A percentile compares a stretch with the other conserved stretches of the same genome.
These are phyloP conservation scores for Mesocentrotus franciscanus DNA, from an alignment of 53 echinoderm and acorn worm species.

Conservation along the genomic window DNA sequence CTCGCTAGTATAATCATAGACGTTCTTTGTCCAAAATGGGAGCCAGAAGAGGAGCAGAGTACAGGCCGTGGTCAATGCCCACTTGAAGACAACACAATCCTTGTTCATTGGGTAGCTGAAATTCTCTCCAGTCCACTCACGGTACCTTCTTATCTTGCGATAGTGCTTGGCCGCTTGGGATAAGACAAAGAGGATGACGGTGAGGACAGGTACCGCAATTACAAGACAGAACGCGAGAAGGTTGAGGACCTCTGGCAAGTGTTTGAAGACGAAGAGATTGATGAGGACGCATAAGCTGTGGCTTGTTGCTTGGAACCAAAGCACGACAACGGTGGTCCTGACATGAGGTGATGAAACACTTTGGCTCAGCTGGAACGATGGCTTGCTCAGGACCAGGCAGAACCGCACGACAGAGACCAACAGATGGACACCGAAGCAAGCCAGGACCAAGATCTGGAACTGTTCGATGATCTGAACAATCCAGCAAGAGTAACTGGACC, in stretches of 20 bases:
- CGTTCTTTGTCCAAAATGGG: conserved; percentile 60
- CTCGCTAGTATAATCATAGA: conserved; percentile 16
- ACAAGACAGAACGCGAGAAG: conserved; percentile 24
- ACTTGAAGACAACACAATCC: conserved; percentile 50
- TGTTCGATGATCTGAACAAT: conserved; percentile 45
- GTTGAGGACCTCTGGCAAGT: background rate
- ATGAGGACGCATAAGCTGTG: conserved; percentile 44
- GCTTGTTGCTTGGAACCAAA: conserved; percentile 56
- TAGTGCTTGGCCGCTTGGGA: conserved; percentile 44
- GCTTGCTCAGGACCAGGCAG: conserved; percentile 22
- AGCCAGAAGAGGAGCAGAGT: conserved; percentile 57
- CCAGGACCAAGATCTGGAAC: conserved; percentile 39
- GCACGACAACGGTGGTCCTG: conserved; percentile 39
- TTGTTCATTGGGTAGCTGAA: conserved; percentile 15
- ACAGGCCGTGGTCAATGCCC: conserved; percentile 45
- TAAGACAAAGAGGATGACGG: conserved; percentile 35
- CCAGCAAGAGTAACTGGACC: conserved; percentile 26
- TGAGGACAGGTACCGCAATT: conserved; percentile 29
- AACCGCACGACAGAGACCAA: conserved; percentile 39
- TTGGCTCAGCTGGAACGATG: conserved; percentile 26
- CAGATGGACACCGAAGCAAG: conserved; percentile 36
- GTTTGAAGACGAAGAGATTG: conserved; percentile 44
- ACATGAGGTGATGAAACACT: conserved; percentile 38
- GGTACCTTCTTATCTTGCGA: conserved; percentile 19
- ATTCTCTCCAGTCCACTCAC: conserved; percentile 6